Evolutionary conservation across 1,140 invertebrate genomes (phyloP).

Genomic region (Diachasma alloeum): DNA sequence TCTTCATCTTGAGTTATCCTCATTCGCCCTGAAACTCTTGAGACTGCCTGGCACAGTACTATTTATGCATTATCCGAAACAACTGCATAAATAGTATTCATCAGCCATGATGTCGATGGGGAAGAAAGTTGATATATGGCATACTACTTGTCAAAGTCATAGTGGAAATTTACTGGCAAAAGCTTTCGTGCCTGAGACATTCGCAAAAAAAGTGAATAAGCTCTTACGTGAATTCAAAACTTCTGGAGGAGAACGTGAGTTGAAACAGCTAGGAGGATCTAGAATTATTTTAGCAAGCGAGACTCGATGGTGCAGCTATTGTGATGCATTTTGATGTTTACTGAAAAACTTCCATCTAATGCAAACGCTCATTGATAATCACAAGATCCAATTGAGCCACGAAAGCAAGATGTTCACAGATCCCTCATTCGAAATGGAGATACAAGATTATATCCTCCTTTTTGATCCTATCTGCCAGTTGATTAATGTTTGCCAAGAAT

Average conservation of each 20-base stretch:
- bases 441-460: conserved; percentile 15
- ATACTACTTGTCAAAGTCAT: conserved; percentile 23
- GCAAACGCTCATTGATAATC: neutral
- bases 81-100: too few species aligned
- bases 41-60: too few species aligned
- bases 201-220: conserved; percentile 1
- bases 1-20: too few species aligned
- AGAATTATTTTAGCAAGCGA: conserved; percentile 19
- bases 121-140: conserved; percentile 22
- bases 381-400: neutral
- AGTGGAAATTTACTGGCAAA: conserved; percentile 29
- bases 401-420: neutral
- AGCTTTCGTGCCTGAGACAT: neutral
- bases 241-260: neutral
- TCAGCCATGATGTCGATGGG: conserved; percentile 29
- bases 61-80: too few species aligned
- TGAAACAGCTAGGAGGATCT: neutral
- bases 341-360: conserved; percentile 25
- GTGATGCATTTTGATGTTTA: conserved; percentile 13
- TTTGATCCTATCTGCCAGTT: conserved; percentile 18
- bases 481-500: conserved; percentile 21
- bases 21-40: too few species aligned
- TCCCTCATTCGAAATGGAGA: conserved; percentile 1
- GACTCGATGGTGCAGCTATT: conserved; percentile 21
- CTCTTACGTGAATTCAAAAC: conserved; percentile 8